These are phyloP conservation scores for Ageneiosus marmoratus DNA, from an alignment of 2,113 vertebrate species.

Conservation along the genomic window DNA sequence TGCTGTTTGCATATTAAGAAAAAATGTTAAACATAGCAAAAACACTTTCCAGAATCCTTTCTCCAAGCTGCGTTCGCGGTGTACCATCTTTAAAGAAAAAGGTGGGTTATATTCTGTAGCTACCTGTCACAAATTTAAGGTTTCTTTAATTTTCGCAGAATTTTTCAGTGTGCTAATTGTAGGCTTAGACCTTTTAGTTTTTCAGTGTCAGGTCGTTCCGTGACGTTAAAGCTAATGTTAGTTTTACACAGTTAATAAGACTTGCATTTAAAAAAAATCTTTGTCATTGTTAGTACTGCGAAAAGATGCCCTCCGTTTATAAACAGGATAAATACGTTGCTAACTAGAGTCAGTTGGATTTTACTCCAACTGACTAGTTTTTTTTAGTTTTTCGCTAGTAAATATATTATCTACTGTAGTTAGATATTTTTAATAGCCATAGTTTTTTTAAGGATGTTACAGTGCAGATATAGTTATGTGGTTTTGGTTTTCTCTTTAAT, in stretches of 20 bases:
- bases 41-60: background rate
- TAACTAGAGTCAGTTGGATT: background rate
- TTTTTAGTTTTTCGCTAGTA: background rate
- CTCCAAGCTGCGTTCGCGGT: background rate
- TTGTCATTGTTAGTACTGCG: background rate
- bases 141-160: no score
- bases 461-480: background rate
- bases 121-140: background rate
- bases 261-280: no score
- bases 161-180: background rate
- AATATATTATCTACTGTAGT: background rate
- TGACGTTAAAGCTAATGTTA: background rate
- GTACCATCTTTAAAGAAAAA: background rate
- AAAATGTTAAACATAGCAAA: constrained; percentile 26
- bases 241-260: no score
- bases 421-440: background rate
- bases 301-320: background rate
- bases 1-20: background rate
- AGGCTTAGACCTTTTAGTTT: background rate
- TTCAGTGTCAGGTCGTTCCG: no score
- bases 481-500: background rate
- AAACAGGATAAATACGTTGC: background rate
- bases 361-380: background rate
- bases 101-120: background rate
- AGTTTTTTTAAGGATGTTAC: background rate